Conservation (phyloP, 2,797 vertebrate species). For the Mycteria americana region DNA sequence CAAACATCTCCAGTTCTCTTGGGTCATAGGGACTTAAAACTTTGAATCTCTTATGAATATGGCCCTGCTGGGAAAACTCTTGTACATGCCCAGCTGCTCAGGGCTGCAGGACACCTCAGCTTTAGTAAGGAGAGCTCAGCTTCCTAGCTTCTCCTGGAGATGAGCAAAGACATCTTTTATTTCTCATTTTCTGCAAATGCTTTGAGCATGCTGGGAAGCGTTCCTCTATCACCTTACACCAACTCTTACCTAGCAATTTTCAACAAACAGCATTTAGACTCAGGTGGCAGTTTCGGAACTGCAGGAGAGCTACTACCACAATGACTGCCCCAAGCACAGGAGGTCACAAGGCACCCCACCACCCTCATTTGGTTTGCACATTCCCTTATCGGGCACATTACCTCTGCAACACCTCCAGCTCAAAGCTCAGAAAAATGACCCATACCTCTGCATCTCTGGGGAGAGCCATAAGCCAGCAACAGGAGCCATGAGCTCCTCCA, state of each 20-base stretch:
- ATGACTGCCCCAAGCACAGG: neutral
- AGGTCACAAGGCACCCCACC: neutral
- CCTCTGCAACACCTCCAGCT: neutral
- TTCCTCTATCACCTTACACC: neutral
- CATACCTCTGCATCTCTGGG: constrained; percentile 87
- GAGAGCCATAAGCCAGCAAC: constrained; percentile 89
- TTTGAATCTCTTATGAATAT: neutral
- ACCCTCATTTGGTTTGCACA: neutral
- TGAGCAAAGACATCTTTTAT: neutral
- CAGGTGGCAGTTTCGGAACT: neutral
- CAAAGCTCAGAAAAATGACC: neutral
- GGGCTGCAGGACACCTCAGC: neutral
- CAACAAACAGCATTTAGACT: neutral
- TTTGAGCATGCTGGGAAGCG: neutral
- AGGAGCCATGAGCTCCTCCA: constrained; percentile 88
- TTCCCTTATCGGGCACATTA: accelerated
- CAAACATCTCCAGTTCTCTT: neutral
- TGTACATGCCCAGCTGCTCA: neutral
- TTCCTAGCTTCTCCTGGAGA: neutral
- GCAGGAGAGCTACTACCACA: neutral
- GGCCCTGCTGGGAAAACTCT: neutral
- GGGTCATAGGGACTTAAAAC: neutral
- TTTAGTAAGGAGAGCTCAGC: neutral
- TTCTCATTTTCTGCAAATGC: neutral
- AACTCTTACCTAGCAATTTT: neutral